Percentiles rank a stretch among this genome's conserved stretches.
Evolutionary conservation across 1,140 invertebrate genomes (phyloP).

Genomic region (Hydropsyche tenuis): DNA sequence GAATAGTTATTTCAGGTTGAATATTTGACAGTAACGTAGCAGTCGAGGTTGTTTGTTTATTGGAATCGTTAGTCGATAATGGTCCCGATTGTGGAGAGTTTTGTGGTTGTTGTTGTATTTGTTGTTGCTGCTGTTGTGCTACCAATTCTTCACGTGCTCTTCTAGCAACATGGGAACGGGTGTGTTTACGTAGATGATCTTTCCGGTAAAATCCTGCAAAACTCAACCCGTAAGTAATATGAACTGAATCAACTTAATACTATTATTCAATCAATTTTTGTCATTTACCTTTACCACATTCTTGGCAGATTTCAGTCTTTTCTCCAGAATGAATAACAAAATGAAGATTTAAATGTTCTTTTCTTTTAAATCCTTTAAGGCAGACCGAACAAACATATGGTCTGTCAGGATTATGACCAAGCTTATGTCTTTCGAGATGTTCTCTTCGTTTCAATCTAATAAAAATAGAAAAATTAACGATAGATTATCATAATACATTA

Average conservation of each 20-base stretch:
- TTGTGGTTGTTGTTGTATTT: conserved; percentile 50
- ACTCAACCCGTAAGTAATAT: background rate
- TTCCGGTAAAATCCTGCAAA: conserved; percentile 78
- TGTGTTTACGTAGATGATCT: conserved; percentile 80
- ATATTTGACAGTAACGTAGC: conserved; percentile 37
- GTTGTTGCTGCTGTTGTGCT: conserved; percentile 40
- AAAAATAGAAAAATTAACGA: background rate
- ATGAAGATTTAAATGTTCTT: conserved; percentile 81
- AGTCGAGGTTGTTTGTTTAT: conserved; percentile 1
- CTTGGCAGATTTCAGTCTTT: conserved; percentile 75
- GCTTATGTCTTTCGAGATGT: conserved; percentile 78
- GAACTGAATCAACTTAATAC: too few relatives aligned
- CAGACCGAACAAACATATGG: conserved; percentile 79
- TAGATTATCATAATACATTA: background rate
- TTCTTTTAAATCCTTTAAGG: conserved; percentile 79
- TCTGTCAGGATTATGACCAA: conserved; percentile 79
- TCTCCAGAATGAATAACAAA: conserved; percentile 82
- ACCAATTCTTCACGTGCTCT: conserved; percentile 71
- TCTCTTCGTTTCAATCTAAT: conserved; percentile 73
- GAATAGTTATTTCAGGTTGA: conserved; percentile 65
- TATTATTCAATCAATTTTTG: too few relatives aligned
- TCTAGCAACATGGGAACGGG: conserved; percentile 75
- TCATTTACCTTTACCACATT: conserved; percentile 59
- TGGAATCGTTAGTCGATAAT: conserved; percentile 41
- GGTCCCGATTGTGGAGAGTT: conserved; percentile 51